These are phyloP conservation scores for Caenorhabditis parvicauda DNA, from an alignment of 2,888 invertebrate genomes.

Conservation along the genomic window DNA sequence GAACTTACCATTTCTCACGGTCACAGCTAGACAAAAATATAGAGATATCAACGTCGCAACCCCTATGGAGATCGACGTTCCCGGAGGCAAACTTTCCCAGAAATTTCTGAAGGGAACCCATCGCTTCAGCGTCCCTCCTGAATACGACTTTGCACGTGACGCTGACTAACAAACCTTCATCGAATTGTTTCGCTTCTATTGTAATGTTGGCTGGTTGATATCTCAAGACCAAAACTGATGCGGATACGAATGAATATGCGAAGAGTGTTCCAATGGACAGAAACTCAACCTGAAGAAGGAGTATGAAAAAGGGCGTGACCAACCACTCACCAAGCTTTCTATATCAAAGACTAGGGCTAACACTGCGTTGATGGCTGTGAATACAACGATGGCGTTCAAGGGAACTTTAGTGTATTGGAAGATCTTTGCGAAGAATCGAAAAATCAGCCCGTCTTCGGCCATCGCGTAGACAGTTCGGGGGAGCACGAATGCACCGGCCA, in stretches of 20 bases:
- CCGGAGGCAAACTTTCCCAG: conserved; percentile 20
- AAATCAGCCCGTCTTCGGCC: conserved; percentile 42
- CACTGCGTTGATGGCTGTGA: conserved; percentile 29
- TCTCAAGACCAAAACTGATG: conserved; percentile 60
- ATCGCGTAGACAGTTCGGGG: conserved; percentile 42
- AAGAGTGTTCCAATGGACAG: conserved; percentile 60
- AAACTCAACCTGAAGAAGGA: conserved; percentile 58
- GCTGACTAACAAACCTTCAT: conserved; percentile 13
- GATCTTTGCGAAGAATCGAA: conserved; percentile 34
- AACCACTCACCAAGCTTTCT: conserved; percentile 30
- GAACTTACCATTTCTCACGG: conserved; percentile 15
- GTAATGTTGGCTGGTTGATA: conserved; percentile 45
- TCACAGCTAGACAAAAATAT: conserved; percentile 25
- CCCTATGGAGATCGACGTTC: conserved; percentile 22
- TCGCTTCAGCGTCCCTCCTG: conserved; percentile 21
- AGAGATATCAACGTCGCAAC: conserved; percentile 16
- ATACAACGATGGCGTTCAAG: conserved; percentile 36
- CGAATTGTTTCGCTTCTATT: conserved; percentile 22
- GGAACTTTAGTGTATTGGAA: conserved; percentile 31
- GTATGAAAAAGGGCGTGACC: not conserved
- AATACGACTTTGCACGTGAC: not conserved
- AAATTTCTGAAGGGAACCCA: conserved; percentile 32
- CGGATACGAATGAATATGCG: conserved; percentile 45
- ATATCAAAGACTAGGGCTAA: conserved; percentile 38
- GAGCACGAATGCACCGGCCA: conserved; percentile 35